Evolutionary conservation across 2,797 vertebrate genomes (phyloP).

Genomic region (Microcaecilia unicolor): DNA sequence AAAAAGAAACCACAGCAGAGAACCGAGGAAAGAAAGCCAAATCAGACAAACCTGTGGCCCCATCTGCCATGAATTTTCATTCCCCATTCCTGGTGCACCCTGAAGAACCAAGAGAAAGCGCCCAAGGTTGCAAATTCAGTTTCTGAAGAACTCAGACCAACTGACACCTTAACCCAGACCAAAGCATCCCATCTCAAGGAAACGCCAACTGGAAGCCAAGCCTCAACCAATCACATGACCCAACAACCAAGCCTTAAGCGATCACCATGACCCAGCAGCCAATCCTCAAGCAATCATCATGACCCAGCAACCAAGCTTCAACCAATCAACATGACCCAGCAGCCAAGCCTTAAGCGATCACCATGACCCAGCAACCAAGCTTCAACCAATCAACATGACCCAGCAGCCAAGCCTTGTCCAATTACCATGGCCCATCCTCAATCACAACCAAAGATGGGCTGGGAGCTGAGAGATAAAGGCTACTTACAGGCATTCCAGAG

Average conservation of each 20-base stretch:
- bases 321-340: not conserved
- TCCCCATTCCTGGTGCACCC: slow-evolving; percentile 80
- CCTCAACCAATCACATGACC: not conserved
- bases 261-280: not conserved
- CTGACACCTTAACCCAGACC: no score
- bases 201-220: no score
- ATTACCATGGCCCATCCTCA: not conserved
- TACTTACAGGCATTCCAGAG: slow-evolving; percentile 79
- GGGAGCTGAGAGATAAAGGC: not conserved
- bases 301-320: no score
- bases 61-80: slow-evolving; percentile 64
- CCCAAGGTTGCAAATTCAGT: slow-evolving; percentile 16
- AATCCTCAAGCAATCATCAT: no score
- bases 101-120: slow-evolving; percentile 48
- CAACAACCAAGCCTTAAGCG: no score
- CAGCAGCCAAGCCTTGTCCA: no score
- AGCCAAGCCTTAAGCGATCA: no score
- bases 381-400: no score
- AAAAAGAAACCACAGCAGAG: no score
- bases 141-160: no score
- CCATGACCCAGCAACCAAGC: no score
- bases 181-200: no score
- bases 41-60: slow-evolving; percentile 79
- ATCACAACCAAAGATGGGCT: not conserved
- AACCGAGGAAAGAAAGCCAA: not conserved